A percentile compares a stretch with the other conserved stretches of the same genome.
Conservation (phyloP, 2,113 vertebrate species). For the Paramormyrops kingsleyae region DNA sequence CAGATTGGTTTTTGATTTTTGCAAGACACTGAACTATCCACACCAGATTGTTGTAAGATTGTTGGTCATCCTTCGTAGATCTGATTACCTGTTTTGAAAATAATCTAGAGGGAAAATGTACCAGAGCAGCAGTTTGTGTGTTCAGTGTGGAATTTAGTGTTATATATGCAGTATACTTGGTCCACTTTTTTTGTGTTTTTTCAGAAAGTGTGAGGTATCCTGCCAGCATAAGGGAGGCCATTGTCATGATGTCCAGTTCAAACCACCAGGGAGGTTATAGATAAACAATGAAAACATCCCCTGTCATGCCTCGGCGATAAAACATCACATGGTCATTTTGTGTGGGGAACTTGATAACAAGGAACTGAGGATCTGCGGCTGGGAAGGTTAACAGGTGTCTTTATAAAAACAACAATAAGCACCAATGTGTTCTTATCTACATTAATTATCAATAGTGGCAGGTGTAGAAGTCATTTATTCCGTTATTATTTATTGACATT, state of each 20-base stretch:
- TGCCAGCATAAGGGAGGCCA: neutral
- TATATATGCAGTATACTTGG: neutral
- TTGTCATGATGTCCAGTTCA: neutral
- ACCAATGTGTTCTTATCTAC: neutral
- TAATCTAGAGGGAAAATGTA: neutral
- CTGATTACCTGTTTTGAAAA: neutral
- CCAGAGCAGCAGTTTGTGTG: neutral
- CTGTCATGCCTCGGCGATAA: neutral
- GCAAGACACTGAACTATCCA: neutral
- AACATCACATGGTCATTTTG: neutral
- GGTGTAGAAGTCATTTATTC: neutral
- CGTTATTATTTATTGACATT: neutral
- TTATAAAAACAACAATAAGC: neutral
- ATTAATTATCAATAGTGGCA: neutral
- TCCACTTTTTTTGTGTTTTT: neutral
- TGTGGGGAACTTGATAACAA: neutral
- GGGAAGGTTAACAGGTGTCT: neutral
- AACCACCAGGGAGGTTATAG: neutral
- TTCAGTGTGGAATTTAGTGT: neutral
- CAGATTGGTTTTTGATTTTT: neutral
- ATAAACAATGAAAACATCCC: slow-evolving; percentile 1
- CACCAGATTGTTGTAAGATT: neutral
- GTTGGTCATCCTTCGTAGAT: neutral
- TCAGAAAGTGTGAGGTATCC: neutral
- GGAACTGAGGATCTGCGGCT: neutral